Percentiles rank a stretch among this genome's conserved stretches.
phyloP scores from a whole-genome alignment of 2,888 invertebrate genomes.

The Acrobasis consociella region DNA sequence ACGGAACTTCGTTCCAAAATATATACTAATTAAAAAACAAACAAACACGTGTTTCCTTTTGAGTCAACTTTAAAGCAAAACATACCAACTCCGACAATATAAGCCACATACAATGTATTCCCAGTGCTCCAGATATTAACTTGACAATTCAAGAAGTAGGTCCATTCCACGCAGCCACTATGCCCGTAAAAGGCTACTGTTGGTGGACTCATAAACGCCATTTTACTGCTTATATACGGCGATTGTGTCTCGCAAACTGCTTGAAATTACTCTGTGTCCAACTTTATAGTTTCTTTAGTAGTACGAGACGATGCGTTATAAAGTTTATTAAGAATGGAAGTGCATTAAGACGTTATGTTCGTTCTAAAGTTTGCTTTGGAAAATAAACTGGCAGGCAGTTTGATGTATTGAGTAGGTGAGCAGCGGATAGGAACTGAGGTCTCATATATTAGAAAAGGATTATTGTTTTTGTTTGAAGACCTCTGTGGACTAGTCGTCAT shows the following conservation, averaged over 20 bases:
- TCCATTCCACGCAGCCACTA: slow-evolving; percentile 29
- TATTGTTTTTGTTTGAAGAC: too few species aligned
- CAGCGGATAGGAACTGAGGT: too few species aligned
- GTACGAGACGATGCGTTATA: slow-evolving; percentile 32
- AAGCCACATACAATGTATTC: slow-evolving; percentile 23
- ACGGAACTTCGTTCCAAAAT: too few species aligned
- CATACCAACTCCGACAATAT: slow-evolving; percentile 11
- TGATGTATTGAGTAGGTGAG: neutral
- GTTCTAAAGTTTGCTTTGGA: neutral
- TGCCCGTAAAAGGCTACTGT: slow-evolving; percentile 42
- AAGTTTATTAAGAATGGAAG: slow-evolving; percentile 25
- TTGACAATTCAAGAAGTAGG: slow-evolving; percentile 28
- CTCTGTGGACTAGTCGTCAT: too few species aligned
- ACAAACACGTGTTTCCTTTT: slow-evolving; percentile 20
- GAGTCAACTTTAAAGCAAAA: slow-evolving; percentile 21
- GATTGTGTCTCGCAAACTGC: slow-evolving; percentile 38
- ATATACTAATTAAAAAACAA: too few species aligned
- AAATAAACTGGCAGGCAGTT: neutral
- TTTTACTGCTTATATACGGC: slow-evolving; percentile 45
- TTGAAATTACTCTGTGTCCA: slow-evolving; percentile 48
- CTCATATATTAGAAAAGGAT: too few species aligned
- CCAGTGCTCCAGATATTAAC: slow-evolving; percentile 24
- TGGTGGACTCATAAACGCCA: slow-evolving; percentile 48
- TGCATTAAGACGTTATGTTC: slow-evolving; percentile 3
- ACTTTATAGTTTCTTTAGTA: slow-evolving; percentile 46